Evolutionary conservation across 2,888 invertebrate species (phyloP).

Genomic region (Harpalus rubripes): DNA sequence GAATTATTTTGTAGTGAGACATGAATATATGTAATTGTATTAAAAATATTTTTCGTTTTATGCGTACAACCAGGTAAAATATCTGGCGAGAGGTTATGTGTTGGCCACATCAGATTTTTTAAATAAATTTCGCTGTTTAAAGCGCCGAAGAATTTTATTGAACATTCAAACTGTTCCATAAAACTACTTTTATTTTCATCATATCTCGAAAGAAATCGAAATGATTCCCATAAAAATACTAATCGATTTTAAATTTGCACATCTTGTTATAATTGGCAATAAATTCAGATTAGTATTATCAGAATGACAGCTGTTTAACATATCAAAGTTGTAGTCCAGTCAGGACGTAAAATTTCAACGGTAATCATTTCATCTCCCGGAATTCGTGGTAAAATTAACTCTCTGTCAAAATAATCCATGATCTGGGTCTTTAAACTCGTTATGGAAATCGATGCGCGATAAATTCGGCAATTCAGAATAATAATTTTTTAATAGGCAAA

Average conservation of each 20-base stretch:
- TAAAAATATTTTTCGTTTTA: no score
- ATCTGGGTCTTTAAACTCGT: not conserved
- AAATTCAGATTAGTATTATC: constrained; percentile 26
- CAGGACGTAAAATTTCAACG: constrained; percentile 3
- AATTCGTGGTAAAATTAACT: constrained; percentile 36
- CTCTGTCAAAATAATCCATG: constrained; percentile 14
- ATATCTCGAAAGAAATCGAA: constrained; percentile 23
- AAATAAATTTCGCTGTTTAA: not conserved
- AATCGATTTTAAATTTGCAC: constrained; percentile 30
- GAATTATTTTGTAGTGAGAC: no score
- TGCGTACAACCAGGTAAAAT: no score
- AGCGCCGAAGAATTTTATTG: not conserved
- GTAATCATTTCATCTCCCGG: not conserved
- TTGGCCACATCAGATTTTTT: no score
- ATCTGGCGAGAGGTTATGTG: no score
- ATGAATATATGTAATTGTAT: no score
- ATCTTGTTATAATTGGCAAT: constrained; percentile 34
- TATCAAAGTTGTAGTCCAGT: constrained; percentile 16
- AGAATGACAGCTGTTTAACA: constrained; percentile 35
- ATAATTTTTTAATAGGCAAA: constrained; percentile 25
- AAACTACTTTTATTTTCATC: constrained; percentile 27
- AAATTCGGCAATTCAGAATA: constrained; percentile 24
- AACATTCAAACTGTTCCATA: constrained; percentile 6
- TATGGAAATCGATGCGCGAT: constrained; percentile 10
- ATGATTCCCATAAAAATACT: constrained; percentile 36